Evolutionary conservation across 2,888 invertebrate genomes (phyloP).

Genomic region (Scaptomyza parva): DNA sequence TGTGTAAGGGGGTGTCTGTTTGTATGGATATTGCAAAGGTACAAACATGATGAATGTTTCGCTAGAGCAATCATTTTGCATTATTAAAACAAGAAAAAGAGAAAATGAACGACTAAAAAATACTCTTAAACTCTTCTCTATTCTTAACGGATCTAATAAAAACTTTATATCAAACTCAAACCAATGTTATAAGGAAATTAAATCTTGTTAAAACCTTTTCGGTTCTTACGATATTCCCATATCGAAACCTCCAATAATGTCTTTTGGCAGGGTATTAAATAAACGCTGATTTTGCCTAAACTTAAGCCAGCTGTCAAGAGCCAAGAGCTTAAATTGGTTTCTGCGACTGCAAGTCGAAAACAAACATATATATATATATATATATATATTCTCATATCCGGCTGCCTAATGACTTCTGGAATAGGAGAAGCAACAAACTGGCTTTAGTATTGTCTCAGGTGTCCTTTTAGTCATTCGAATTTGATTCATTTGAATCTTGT

Average conservation of each 20-base stretch:
- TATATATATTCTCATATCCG: slow-evolving; percentile 45
- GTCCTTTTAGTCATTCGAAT: slow-evolving; percentile 12
- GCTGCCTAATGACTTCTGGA: slow-evolving; percentile 29
- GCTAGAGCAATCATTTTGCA: slow-evolving; percentile 31
- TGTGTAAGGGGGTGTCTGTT: slow-evolving; percentile 2
- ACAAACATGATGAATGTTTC: slow-evolving; percentile 37
- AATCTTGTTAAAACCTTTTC: too few species aligned
- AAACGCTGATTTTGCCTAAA: not conserved
- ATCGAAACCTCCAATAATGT: too few species aligned
- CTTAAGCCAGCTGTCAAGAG: slow-evolving; percentile 3
- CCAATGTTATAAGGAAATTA: too few species aligned
- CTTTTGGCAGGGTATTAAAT: not conserved
- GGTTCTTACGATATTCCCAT: too few species aligned
- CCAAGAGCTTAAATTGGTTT: slow-evolving; percentile 39
- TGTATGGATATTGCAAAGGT: slow-evolving; percentile 1
- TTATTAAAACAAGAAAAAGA: not conserved
- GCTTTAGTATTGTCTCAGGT: slow-evolving; percentile 24
- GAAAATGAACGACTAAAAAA: not conserved
- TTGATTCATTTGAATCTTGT: slow-evolving; percentile 20
- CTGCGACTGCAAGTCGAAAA: slow-evolving; percentile 14
- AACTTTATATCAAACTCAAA: too few species aligned
- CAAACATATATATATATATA: slow-evolving; percentile 20
- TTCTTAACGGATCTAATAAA: too few species aligned
- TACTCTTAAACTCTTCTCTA: too few species aligned
- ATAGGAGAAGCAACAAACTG: not conserved